These are phyloP conservation scores for Reticulitermes lucifugus DNA, from an alignment of 2,888 invertebrate species.

Conservation along the genomic window DNA sequence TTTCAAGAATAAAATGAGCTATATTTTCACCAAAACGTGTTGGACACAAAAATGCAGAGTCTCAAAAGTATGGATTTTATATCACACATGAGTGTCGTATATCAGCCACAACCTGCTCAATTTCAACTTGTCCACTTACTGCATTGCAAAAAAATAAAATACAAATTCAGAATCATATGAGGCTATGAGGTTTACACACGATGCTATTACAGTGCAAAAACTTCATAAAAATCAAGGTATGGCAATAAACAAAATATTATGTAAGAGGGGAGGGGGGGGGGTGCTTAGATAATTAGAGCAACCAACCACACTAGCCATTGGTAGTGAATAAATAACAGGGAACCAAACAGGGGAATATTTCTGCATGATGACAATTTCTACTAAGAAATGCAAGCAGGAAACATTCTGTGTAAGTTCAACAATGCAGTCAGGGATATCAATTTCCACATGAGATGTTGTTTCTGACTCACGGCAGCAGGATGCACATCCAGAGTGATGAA, in stretches of 20 bases:
- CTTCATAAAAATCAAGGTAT: not conserved
- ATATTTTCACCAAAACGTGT: too few species aligned
- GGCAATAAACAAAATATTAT: not conserved
- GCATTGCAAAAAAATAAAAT: not conserved
- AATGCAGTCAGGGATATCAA: conserved; percentile 7
- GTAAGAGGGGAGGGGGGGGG: not conserved
- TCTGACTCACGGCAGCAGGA: conserved; percentile 30
- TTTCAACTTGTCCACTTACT: not conserved
- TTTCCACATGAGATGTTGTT: conserved; percentile 15
- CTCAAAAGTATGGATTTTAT: too few species aligned
- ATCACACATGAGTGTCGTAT: too few species aligned
- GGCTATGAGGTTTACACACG: not conserved
- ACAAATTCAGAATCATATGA: not conserved
- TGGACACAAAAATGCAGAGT: too few species aligned
- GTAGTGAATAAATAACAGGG: conserved; percentile 22
- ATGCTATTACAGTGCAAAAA: not conserved
- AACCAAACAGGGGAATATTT: not conserved
- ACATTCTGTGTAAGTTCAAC: conserved; percentile 23
- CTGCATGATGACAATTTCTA: conserved; percentile 25
- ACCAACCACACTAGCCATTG: conserved; percentile 21
- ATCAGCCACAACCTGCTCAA: not conserved
- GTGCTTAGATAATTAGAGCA: conserved; percentile 10
- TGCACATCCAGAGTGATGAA: not conserved
- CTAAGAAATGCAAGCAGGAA: conserved; percentile 1
- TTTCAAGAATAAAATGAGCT: too few species aligned